Evolutionary conservation across 2,113 vertebrate genomes (phyloP), one percentile per base, ranked within the genome.

Genomic region (Saccopteryx bilineata): DNA sequence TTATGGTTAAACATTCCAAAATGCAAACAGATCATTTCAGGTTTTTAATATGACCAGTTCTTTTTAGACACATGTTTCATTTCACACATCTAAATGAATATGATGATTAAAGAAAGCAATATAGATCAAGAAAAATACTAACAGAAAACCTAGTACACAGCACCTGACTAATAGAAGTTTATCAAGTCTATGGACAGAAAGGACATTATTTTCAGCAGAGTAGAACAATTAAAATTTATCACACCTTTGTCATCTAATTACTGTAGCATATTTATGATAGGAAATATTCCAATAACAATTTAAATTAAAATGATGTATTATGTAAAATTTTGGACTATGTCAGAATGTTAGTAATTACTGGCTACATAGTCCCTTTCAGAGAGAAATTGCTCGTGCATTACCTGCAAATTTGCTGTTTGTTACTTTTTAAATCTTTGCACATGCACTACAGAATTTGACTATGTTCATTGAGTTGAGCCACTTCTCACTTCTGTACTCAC

Each of bases 271-370:
- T 9, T 87, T 74, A 61, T 14, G 79, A 26, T 81, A 82, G 21
- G 39, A 94, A 66, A 94, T 65, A 60, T 13, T 95, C 71, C 72
- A 46, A 72, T 71, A 87, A 96, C 18, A 0, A 93, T 89, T 76
- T 92, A 78, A 95, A 95, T 46, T 66, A 52, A 96, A 95, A 87
- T 87, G 96, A 94, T 96, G 71, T 54, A 52, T 72, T 87, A 26
- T 23, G 93, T 91, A 90, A 82, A 83, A 12, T 65, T 96, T 61
- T 90, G 91, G 87, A 72, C 79, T 90, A 96, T 96, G 69, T 0
- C 0, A n/a, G 60, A 87, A 18, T 63, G 88, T 94, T 94, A 58
- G 89, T 91, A 56, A 94, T 89, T 15, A 56, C 26, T 60, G 79
- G 87, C 9, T 68, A 71, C 66, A 39, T 33, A 14, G 60, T 93